A percentile compares a stretch with the other conserved stretches of the same genome.
These are phyloP conservation scores for Vandiemenella viatica DNA, from an alignment of 2,888 invertebrate genomes.

Conservation along the genomic window DNA sequence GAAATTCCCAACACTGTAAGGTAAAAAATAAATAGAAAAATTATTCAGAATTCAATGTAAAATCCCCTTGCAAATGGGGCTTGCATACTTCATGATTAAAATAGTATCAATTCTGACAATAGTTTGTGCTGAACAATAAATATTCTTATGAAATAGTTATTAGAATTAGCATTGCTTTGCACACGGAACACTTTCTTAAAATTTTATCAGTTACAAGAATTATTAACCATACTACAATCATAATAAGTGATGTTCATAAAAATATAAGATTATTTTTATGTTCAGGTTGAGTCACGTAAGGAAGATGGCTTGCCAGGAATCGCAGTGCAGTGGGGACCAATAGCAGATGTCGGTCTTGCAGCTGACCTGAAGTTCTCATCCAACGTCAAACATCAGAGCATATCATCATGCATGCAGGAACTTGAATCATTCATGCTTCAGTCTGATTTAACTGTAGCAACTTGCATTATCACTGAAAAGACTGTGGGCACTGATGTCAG, in stretches of 20 bases:
- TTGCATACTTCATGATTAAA: too few relatives aligned
- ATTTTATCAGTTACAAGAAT: neutral
- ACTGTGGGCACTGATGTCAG: slow-evolving; percentile 37
- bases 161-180: too few relatives aligned
- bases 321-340: slow-evolving; percentile 97
- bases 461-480: slow-evolving; percentile 78
- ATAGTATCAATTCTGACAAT: too few relatives aligned
- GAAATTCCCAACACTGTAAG: too few relatives aligned
- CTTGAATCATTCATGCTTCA: slow-evolving; percentile 84
- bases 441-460: slow-evolving; percentile 63
- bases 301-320: slow-evolving; percentile 50
- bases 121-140: too few relatives aligned
- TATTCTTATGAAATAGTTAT: too few relatives aligned
- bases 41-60: too few relatives aligned
- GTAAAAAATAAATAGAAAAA: too few relatives aligned
- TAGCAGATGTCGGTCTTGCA: slow-evolving; percentile 91
- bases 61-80: too few relatives aligned
- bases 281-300: slow-evolving; percentile 40
- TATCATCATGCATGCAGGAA: slow-evolving; percentile 75
- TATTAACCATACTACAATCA: too few relatives aligned
- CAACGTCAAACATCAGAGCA: slow-evolving; percentile 59
- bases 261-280: slow-evolving; percentile 27
- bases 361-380: slow-evolving; percentile 43
- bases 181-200: neutral
- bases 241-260: too few relatives aligned